Conservation (phyloP, 2,113 vertebrate genomes). For the Periophthalmus modestus region DNA sequence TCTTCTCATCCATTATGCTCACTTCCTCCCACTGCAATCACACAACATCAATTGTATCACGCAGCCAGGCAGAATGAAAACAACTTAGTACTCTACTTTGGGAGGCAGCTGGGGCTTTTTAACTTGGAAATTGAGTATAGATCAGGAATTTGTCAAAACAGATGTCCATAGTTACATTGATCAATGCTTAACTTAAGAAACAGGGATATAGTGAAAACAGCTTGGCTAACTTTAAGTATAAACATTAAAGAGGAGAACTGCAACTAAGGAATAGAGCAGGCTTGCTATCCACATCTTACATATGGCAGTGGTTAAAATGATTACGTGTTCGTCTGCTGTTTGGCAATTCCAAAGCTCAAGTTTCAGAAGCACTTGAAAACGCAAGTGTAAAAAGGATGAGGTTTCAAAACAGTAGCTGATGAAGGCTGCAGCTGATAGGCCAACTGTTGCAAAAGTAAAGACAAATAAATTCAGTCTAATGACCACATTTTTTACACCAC, state of each 20-base stretch:
- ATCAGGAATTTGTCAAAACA: constrained; percentile 1
- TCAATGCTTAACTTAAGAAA: constrained; percentile 10
- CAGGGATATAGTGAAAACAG: neutral
- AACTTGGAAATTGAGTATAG: neutral
- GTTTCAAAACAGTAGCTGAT: constrained; percentile 13
- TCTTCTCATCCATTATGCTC: constrained; percentile 83
- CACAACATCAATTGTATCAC: neutral
- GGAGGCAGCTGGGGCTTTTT: neutral
- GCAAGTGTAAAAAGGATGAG: constrained; percentile 3
- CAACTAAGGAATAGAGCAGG: constrained; percentile 1
- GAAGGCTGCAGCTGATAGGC: constrained; percentile 18
- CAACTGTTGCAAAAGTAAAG: constrained; percentile 3
- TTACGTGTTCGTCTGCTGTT: constrained; percentile 5
- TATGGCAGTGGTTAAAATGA: constrained; percentile 12
- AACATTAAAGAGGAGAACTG: neutral
- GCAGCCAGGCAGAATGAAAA: neutral
- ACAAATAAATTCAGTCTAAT: constrained; percentile 8
- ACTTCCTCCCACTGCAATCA: constrained; percentile 78
- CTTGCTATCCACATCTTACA: neutral
- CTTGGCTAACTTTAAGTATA: neutral
- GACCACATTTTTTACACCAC: neutral
- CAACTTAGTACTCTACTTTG: neutral
- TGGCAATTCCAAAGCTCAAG: constrained; percentile 18
- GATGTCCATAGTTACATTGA: constrained; percentile 4
- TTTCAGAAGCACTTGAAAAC: constrained; percentile 10